Evolutionary conservation across 2,113 vertebrate genomes (phyloP), one percentile per base, ranked within the genome.

Genomic region (Macroglossus sobrinus): DNA sequence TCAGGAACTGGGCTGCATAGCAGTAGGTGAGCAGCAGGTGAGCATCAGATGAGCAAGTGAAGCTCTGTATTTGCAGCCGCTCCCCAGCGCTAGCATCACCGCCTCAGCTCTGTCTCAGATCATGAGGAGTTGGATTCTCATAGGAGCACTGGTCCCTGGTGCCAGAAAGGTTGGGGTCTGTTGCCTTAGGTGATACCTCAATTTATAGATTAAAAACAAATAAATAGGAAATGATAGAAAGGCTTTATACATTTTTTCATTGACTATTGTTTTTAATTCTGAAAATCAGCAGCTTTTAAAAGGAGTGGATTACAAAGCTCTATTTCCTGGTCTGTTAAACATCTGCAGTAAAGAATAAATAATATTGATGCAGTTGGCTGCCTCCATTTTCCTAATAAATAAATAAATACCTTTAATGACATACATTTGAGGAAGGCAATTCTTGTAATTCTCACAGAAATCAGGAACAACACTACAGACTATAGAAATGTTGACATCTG

Each of bases 371-470:
- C 95, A 96, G 89, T 97, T 98, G 96, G 78, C 93, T 94, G 66
- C 55, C 81, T 98, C 45, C 57, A 97, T 22, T 86, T 98, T 50
- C 19, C 96, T 98, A 89, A 74, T 97, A 98, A 98, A 98, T 97
- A 98, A 98, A 97, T 98, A 98, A 98, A 98, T 98, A 97, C 94
- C 92, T 97, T 98, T 98, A 91, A 97, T 95, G 93, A 97, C 97
- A 96, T 97, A 94, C 66, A 35, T 98, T 97, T 68, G 84, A 97
- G 84, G 80, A 97, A 82, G 96, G 76, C 53, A 88, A 81, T 94
- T 98, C 89, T 92, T 98, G 64, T 96, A 96, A 79, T 97, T 94
- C 93, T 97, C 96, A 97, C 92, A 92, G 97, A 98, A 98, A 98
- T 96, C 95, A 96, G 96, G 53, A 97, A 64, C 92, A 95, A 82